phyloP scores from a whole-genome alignment of 1,140 invertebrate genomes.

The Neelides sp. region DNA sequence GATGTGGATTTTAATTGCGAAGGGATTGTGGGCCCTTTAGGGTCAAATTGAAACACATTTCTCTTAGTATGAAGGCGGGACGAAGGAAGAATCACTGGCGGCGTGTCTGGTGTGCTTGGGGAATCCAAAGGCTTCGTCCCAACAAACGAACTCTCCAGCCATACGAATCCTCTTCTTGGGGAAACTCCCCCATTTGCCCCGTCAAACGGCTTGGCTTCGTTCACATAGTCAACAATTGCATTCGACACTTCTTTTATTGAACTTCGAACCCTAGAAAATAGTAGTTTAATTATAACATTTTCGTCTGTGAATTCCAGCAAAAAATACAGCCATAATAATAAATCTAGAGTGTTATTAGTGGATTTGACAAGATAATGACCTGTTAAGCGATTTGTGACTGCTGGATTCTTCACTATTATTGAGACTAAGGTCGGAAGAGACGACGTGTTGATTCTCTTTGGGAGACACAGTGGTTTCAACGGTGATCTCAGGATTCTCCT shows the following conservation, averaged over 20 bases:
- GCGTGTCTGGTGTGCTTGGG: conserved; percentile 60
- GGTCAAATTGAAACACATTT: too few species aligned
- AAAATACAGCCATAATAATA: not conserved
- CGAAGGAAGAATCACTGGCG: conserved; percentile 8
- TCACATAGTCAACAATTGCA: conserved; percentile 79
- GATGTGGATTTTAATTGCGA: too few species aligned
- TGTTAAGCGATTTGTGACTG: conserved; percentile 30
- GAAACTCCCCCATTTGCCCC: conserved; percentile 44
- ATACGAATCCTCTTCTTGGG: conserved; percentile 49
- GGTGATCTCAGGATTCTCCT: conserved; percentile 10
- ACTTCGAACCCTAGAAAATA: conserved; percentile 55
- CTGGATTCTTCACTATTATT: conserved; percentile 30
- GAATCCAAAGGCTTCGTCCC: conserved; percentile 68
- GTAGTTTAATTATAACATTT: not conserved
- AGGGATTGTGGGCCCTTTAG: too few species aligned
- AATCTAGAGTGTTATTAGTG: not conserved
- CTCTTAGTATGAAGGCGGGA: conserved; percentile 3
- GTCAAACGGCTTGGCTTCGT: conserved; percentile 29
- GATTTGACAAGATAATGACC: conserved; percentile 10
- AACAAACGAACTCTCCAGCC: conserved; percentile 83
- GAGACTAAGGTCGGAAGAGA: conserved; percentile 28
- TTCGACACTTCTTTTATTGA: conserved; percentile 84
- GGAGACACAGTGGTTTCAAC: conserved; percentile 20
- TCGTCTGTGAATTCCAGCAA: conserved; percentile 3
- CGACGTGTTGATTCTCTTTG: conserved; percentile 12